phyloP scores from a whole-genome alignment of 2,113 vertebrate species.

The Felis chaus region DNA sequence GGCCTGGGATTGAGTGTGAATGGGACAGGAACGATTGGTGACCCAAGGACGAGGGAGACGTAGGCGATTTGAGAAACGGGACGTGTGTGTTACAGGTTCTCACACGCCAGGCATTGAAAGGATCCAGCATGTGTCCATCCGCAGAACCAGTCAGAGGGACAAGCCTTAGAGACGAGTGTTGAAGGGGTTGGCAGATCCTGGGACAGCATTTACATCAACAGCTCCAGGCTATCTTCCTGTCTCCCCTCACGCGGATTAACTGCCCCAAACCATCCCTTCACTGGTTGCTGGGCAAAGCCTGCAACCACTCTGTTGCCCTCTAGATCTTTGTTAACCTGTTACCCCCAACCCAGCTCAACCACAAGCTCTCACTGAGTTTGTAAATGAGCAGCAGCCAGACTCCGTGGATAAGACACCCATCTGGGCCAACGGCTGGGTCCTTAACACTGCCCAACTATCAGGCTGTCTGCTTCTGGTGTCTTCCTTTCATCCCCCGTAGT shows the following conservation, averaged over 20 bases:
- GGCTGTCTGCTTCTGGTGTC: neutral
- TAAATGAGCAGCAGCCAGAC: neutral
- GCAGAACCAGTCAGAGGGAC: neutral
- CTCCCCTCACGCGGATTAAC: neutral
- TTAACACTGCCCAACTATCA: neutral
- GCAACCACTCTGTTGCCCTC: neutral
- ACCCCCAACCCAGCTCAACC: neutral
- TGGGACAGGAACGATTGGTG: neutral
- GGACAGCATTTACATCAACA: neutral
- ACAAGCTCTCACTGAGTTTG: neutral
- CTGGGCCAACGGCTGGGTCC: neutral
- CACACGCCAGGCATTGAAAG: neutral
- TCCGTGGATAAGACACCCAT: neutral
- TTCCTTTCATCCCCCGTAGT: neutral
- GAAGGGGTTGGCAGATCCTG: neutral
- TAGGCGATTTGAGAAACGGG: neutral
- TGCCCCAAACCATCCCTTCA: neutral
- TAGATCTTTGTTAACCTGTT: neutral
- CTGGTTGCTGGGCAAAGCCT: neutral
- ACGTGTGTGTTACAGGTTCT: neutral
- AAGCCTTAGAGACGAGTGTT: neutral
- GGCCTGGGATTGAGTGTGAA: too few relatives aligned
- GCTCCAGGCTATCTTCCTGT: neutral
- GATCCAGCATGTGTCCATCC: neutral
- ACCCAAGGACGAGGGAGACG: neutral